Percentiles rank a stretch among this genome's conserved stretches.
Conservation (phyloP, 2,888 invertebrate genomes). For the Anorthoa munda region DNA sequence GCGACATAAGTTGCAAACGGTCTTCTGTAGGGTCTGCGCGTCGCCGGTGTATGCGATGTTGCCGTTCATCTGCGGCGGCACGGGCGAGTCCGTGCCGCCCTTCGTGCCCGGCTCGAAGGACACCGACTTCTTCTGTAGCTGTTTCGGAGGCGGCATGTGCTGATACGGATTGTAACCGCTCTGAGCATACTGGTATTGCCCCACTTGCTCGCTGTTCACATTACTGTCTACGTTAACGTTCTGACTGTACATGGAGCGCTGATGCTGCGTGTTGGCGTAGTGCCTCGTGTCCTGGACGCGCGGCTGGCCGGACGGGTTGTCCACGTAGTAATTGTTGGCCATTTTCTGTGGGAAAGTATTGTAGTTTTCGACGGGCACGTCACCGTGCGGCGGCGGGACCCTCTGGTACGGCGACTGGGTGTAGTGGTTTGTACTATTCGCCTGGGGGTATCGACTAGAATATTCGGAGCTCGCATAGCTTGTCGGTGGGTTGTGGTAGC, state of each 20-base stretch:
- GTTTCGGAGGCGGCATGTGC: constrained; percentile 91
- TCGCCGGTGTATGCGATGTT: constrained; percentile 75
- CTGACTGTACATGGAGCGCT: constrained; percentile 82
- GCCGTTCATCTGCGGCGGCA: constrained; percentile 84
- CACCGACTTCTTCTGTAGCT: constrained; percentile 93
- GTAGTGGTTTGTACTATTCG: constrained; percentile 81
- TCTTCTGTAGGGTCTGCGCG: constrained; percentile 86
- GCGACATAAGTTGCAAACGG: constrained; percentile 96
- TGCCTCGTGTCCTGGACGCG: constrained; percentile 79
- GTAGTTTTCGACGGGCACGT: constrained; percentile 80
- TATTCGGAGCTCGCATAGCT: constrained; percentile 87
- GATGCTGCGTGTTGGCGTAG: constrained; percentile 82
- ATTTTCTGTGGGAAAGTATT: constrained; percentile 84
- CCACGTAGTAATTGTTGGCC: constrained; percentile 82
- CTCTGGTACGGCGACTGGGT: constrained; percentile 91
- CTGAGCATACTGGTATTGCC: constrained; percentile 81
- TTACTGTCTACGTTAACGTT: constrained; percentile 76
- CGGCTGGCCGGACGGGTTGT: constrained; percentile 74
- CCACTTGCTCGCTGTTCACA: constrained; percentile 74
- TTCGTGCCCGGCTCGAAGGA: constrained; percentile 94
- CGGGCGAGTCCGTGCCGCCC: constrained; percentile 90
- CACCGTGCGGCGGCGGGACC: constrained; percentile 91
- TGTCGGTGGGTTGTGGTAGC: constrained; percentile 89
- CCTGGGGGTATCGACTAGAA: constrained; percentile 88
- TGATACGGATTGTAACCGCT: constrained; percentile 91